Percentiles rank a stretch among this genome's conserved stretches.
phyloP scores from a whole-genome alignment of 2,888 invertebrate species.

The Zonitis immaculata region DNA sequence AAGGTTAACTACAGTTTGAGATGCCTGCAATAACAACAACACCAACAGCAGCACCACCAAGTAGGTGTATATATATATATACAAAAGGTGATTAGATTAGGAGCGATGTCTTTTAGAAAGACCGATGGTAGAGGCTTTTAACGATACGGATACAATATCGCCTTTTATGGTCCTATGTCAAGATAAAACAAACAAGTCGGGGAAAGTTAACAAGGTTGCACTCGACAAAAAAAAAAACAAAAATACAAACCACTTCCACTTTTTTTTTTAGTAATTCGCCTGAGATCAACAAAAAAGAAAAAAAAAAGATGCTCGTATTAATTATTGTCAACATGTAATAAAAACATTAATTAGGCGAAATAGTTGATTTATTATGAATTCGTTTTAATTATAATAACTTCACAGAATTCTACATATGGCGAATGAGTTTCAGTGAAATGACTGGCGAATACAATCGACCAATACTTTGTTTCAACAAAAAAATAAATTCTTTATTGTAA shows the following conservation, averaged over 20 bases:
- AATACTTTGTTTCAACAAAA: slow-evolving; percentile 2
- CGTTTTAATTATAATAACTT: slow-evolving; percentile 6
- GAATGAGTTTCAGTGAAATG: slow-evolving; percentile 9
- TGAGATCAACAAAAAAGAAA: neutral
- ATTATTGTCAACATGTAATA: neutral
- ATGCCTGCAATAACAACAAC: slow-evolving; percentile 4
- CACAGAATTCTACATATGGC: slow-evolving; percentile 11
- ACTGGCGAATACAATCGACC: slow-evolving; percentile 5
- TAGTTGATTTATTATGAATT: too few species aligned
- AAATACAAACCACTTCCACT: neutral
- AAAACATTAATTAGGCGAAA: neutral
- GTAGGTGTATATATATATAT: neutral
- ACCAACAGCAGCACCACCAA: neutral
- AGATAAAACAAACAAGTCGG: neutral
- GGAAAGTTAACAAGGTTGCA: neutral
- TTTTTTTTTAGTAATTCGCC: neutral
- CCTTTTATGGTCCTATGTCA: neutral
- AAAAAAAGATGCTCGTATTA: too few species aligned
- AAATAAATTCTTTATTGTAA: neutral
- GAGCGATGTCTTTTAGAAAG: slow-evolving; percentile 9
- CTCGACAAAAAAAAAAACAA: neutral
- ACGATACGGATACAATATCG: slow-evolving; percentile 9
- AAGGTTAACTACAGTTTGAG: slow-evolving; percentile 14
- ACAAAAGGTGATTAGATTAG: slow-evolving; percentile 15
- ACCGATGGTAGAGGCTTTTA: slow-evolving; percentile 12